Percentiles rank a stretch among this genome's conserved stretches.
Evolutionary conservation across 2,888 invertebrate species (phyloP).

Genomic region (Drosophila phalerata): DNA sequence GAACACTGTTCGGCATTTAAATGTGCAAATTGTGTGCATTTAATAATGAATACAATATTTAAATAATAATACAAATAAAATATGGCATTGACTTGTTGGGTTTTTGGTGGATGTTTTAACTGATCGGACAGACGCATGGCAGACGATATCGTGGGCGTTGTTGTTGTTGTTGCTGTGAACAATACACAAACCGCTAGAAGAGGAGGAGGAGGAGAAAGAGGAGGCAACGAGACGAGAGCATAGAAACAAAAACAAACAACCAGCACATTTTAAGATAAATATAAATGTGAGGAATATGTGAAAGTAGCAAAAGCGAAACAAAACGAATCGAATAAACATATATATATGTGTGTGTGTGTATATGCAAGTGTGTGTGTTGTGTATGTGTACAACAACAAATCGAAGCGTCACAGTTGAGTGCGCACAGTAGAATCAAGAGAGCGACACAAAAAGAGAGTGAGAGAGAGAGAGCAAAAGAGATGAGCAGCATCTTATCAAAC

Average conservation of each 20-base stretch:
- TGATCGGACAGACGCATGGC: conserved; percentile 62
- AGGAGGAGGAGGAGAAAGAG: conserved; percentile 48
- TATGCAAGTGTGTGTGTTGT: conserved; percentile 9
- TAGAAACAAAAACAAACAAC: conserved; percentile 65
- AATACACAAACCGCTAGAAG: conserved; percentile 39
- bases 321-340: conserved; percentile 45
- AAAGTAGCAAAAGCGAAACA: conserved; percentile 52
- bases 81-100: conserved; percentile 60
- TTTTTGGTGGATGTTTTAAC: conserved; percentile 29
- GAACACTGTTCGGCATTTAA: conserved; percentile 48
- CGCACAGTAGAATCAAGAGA: conserved; percentile 29
- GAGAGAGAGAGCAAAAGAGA: conserved; percentile 18
- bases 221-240: conserved; percentile 31
- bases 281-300: conserved; percentile 65
- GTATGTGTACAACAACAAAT: conserved; percentile 55
- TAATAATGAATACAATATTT: conserved; percentile 41
- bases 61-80: conserved; percentile 31
- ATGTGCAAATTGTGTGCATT: conserved; percentile 36
- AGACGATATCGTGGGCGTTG: conserved; percentile 69
- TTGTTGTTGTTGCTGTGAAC: too few relatives aligned
- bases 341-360: conserved; percentile 22
- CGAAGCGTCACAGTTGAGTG: conserved; percentile 73
- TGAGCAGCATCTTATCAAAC: conserved; percentile 50
- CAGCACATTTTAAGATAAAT: conserved; percentile 71
- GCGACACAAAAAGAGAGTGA: conserved; percentile 3